A percentile compares a stretch with the other conserved stretches of the same genome.
These are phyloP conservation scores for Nematostella vectensis DNA, from an alignment of 92 coral and sea anemone species.

Conservation along the genomic window DNA sequence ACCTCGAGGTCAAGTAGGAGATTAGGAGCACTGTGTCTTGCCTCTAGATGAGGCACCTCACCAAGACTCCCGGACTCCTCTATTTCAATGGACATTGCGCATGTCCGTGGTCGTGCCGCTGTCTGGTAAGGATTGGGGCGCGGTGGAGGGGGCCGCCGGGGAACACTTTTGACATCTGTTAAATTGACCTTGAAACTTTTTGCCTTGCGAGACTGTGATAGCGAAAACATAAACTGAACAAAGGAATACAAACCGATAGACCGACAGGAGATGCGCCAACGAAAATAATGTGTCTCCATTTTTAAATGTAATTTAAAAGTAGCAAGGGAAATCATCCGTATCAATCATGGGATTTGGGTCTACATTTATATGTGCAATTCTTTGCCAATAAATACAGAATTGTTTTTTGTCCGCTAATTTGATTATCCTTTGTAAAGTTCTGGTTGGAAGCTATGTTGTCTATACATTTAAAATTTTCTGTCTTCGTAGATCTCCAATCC, in stretches of 20 bases:
- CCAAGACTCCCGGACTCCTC: slow-evolving; percentile 9
- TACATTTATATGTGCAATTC: no score
- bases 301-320: no score
- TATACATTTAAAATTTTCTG: no score
- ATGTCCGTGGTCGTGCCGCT: slow-evolving; percentile 48
- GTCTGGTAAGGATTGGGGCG: slow-evolving; percentile 45
- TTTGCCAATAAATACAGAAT: no score
- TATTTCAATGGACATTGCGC: slow-evolving; percentile 47
- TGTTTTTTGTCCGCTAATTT: no score
- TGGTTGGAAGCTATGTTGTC: no score
- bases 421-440: no score
- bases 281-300: no score
- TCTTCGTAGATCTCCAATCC: neutral
- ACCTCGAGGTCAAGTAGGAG: slow-evolving; percentile 10
- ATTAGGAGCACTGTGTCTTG: slow-evolving; percentile 57
- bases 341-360: no score
- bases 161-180: slow-evolving; percentile 16
- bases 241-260: neutral
- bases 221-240: neutral
- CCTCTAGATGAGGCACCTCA: slow-evolving; percentile 17
- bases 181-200: slow-evolving; percentile 18
- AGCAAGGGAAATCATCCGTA: no score
- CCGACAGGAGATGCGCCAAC: no score
- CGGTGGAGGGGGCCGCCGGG: slow-evolving; percentile 74
- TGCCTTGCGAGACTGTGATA: slow-evolving; percentile 25